phyloP scores from a whole-genome alignment of 2,797 vertebrate genomes.

The Leptodactylus fallax region DNA sequence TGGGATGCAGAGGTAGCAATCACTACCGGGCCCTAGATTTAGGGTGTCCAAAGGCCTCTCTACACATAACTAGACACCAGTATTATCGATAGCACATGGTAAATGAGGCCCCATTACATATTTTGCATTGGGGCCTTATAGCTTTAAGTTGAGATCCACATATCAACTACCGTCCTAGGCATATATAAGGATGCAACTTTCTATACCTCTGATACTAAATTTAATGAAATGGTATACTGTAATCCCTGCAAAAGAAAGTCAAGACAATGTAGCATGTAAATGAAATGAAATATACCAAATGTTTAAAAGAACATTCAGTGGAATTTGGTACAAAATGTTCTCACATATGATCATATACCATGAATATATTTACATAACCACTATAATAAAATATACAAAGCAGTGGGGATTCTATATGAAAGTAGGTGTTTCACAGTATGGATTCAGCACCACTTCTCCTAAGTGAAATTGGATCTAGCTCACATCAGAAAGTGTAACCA shows the following conservation, averaged over 20 bases:
- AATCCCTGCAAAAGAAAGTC: no score
- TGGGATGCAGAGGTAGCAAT: no score
- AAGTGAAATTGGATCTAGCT: not conserved
- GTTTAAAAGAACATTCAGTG: not conserved
- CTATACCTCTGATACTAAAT: no score
- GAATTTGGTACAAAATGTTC: not conserved
- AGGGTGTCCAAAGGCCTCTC: no score
- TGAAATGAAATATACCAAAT: not conserved
- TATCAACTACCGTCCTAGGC: not conserved
- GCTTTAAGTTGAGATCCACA: no score
- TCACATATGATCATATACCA: not conserved
- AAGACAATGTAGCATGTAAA: not conserved
- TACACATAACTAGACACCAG: no score
- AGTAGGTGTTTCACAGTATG: slow-evolving; percentile 14
- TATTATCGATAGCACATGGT: no score
- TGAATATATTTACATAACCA: not conserved
- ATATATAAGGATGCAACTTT: not conserved
- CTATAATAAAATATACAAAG: not conserved
- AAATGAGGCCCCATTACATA: no score
- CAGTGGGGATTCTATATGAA: not conserved
- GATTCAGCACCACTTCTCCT: not conserved
- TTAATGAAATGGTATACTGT: no score
- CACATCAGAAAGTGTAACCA: not conserved
- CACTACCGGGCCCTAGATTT: no score
- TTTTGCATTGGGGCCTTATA: no score